A percentile compares a stretch with the other conserved stretches of the same genome.
These are phyloP conservation scores for Mormyrops attenuatus DNA, from an alignment of 2,797 vertebrate genomes.

Conservation along the genomic window DNA sequence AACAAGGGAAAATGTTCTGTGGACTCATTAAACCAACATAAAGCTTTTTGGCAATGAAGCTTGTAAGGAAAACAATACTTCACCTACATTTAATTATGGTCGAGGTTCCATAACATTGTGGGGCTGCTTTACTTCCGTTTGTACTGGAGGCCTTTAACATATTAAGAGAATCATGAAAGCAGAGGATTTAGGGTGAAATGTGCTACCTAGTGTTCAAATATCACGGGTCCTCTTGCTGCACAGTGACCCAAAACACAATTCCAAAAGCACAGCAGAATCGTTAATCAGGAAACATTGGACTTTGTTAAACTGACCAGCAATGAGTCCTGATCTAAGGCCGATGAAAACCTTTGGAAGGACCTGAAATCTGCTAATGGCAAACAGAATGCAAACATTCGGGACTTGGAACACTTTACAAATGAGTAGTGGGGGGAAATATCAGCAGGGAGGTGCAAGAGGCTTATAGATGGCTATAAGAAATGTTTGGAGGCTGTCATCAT, in stretches of 20 bases:
- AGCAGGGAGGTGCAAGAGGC: neutral
- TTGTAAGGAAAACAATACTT: neutral
- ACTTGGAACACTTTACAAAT: neutral
- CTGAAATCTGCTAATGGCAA: neutral
- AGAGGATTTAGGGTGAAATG: neutral
- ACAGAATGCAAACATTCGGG: neutral
- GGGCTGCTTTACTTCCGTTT: neutral
- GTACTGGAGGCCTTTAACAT: neutral
- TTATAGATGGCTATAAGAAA: neutral
- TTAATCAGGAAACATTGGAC: slow-evolving; percentile 44
- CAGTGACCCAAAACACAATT: neutral
- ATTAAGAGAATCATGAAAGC: neutral
- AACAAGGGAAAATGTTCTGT: neutral
- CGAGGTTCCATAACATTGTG: neutral
- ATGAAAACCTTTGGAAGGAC: neutral
- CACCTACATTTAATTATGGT: neutral
- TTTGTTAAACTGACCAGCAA: slow-evolving; percentile 34
- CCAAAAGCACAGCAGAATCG: neutral
- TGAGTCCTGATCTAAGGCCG: neutral
- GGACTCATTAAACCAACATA: neutral
- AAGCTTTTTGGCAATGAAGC: neutral
- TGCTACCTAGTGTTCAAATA: neutral
- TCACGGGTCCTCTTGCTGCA: neutral
- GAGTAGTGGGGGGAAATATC: neutral
- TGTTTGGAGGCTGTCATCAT: neutral